Evolutionary conservation across 1,140 invertebrate species (phyloP).

Genomic region (Caenorhabditis remanei): DNA sequence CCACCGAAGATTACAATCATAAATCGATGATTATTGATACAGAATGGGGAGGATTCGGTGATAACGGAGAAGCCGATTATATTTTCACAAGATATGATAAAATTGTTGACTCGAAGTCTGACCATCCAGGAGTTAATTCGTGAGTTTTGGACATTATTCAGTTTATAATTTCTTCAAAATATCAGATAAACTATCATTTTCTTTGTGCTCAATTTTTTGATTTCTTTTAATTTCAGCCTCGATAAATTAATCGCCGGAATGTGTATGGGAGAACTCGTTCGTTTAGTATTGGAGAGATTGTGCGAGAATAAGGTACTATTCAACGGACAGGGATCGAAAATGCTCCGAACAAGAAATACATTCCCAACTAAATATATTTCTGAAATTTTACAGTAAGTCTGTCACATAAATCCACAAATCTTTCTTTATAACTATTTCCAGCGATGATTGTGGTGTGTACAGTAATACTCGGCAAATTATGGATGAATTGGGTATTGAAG

Average conservation of each 20-base stretch:
- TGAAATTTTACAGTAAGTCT: slow-evolving; percentile 68
- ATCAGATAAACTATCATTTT: neutral
- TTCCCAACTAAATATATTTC: slow-evolving; percentile 76
- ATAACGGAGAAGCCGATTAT: slow-evolving; percentile 78
- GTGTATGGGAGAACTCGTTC: slow-evolving; percentile 86
- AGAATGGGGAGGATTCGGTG: slow-evolving; percentile 79
- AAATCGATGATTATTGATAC: slow-evolving; percentile 77
- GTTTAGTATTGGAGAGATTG: slow-evolving; percentile 85
- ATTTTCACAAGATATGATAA: slow-evolving; percentile 78
- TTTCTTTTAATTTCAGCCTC: slow-evolving; percentile 80
- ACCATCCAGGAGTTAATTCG: slow-evolving; percentile 78
- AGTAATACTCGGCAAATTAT: slow-evolving; percentile 65
- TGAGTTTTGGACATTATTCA: slow-evolving; percentile 62
- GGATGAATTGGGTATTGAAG: slow-evolving; percentile 67
- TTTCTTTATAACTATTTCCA: slow-evolving; percentile 49
- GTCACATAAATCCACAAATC: neutral
- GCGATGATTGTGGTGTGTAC: slow-evolving; percentile 65
- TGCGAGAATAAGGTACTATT: slow-evolving; percentile 85
- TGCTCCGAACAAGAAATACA: slow-evolving; percentile 72
- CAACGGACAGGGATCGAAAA: slow-evolving; percentile 83
- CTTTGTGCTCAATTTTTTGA: neutral
- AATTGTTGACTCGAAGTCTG: slow-evolving; percentile 77
- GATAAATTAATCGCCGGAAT: slow-evolving; percentile 95
- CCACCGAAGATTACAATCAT: slow-evolving; percentile 63
- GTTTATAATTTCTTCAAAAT: too few relatives aligned